Evolutionary conservation across 2,113 vertebrate species (phyloP).

Genomic region (Tragelaphus strepsiceros): DNA sequence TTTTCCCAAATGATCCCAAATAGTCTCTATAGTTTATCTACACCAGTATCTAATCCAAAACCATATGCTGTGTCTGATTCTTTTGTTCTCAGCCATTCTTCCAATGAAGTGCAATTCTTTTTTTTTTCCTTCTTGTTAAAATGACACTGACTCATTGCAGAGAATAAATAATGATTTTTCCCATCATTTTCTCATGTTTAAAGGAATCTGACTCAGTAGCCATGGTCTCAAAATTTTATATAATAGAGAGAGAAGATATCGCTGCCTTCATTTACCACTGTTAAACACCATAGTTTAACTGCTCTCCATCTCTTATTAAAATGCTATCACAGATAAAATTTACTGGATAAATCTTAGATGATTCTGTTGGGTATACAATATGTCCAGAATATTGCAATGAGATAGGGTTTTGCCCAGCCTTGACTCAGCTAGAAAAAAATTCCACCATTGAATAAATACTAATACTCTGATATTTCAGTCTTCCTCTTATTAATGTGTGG

Average conservation of each 20-base stretch:
- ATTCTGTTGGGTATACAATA: neutral
- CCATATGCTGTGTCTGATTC: neutral
- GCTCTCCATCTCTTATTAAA: neutral
- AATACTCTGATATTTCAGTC: neutral
- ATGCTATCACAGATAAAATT: neutral
- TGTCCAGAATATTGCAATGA: neutral
- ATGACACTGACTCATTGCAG: neutral
- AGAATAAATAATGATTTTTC: neutral
- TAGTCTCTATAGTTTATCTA: neutral
- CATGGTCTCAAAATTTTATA: neutral
- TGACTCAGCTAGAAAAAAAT: neutral
- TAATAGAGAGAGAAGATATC: neutral
- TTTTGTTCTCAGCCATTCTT: neutral
- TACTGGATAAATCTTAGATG: neutral
- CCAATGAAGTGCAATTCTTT: neutral
- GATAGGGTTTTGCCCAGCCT: neutral
- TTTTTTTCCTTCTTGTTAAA: neutral
- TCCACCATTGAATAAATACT: neutral
- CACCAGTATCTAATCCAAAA: neutral
- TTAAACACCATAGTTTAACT: neutral
- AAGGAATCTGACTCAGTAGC: neutral
- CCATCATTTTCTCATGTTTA: neutral
- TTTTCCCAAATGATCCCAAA: neutral
- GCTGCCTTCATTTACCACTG: neutral
- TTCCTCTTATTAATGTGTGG: neutral